Evolutionary conservation across 2,113 vertebrate species (phyloP), one percentile per base, ranked within the genome.

Genomic region (Mugil cephalus): DNA sequence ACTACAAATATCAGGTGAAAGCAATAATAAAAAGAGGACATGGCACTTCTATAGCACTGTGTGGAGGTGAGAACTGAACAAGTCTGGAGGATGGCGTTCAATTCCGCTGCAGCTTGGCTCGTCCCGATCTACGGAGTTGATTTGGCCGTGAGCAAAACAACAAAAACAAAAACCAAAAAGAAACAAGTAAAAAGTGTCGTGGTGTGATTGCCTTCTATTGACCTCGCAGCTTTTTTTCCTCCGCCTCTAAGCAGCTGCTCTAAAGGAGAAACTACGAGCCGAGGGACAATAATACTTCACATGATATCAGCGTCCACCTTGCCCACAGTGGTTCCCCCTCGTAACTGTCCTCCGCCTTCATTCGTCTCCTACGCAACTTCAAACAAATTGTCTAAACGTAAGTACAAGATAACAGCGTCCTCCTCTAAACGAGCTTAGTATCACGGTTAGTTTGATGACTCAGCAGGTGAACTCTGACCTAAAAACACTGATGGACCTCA

Each of bases 41-140:
- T 91, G 90, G 90, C 91, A 93, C 90, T 93, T 91, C 79, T 88
- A 76, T 85, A 84, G 78, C 77, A 24, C 24, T 63, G 82, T 53
- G 79, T 71, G 76, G 60, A 71, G 36, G 77, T 68, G 73, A 61
- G 67, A 77, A 74, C 50, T 51, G 61, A 75, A 74, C 40, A 76
- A 19, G 52, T 68, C 12, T 35, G 47, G 45, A 43, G 34, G 61
- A 62, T 87, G 75, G 72, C 70, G 17, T 60, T 40, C 43, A 42
- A 42, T 48, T 79, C 46, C 79, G 80, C 64, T 80, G 80, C 64
- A 71, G 74, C 61, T 81, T 67, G 68, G 78, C 80, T 58, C 13
- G 60, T 54, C 62, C 71, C 52, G 63, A 61, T 69, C 11, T 30
- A 30, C 24, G 24, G 38, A n/a, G 69, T 70, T 30, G 43, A 14